phyloP scores from a whole-genome alignment of 2,113 vertebrate genomes.

The Tupaia chinensis region DNA sequence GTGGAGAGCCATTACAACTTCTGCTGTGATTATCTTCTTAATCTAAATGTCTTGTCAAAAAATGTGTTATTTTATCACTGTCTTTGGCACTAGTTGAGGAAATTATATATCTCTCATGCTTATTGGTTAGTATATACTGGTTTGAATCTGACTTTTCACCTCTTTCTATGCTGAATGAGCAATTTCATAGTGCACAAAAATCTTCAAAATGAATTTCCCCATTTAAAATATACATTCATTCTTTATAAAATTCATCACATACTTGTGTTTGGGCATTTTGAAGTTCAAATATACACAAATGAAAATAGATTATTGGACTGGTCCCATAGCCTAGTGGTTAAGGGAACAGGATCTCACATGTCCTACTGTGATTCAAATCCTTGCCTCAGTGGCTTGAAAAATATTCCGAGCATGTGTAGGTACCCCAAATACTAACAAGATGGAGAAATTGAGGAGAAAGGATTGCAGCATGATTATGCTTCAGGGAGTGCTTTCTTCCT shows the following conservation, averaged over 20 bases:
- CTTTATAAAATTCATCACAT: slow-evolving; percentile 1
- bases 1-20: neutral
- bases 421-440: too few species aligned
- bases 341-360: too few species aligned
- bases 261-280: neutral
- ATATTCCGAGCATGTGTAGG: too few species aligned
- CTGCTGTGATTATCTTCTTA: slow-evolving; percentile 7
- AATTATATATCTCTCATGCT: neutral
- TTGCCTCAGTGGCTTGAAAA: too few species aligned
- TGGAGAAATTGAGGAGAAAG: too few species aligned
- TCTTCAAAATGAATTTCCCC: neutral
- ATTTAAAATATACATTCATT: neutral
- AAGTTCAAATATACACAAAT: neutral
- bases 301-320: neutral
- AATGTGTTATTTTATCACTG: neutral
- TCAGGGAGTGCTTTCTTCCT: too few species aligned
- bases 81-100: neutral
- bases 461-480: too few species aligned
- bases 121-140: neutral
- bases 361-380: too few species aligned
- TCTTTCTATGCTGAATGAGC: slow-evolving; percentile 25
- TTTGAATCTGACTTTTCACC: neutral
- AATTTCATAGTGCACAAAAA: neutral
- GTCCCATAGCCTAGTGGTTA: too few species aligned
- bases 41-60: neutral